Evolutionary conservation across 1,140 invertebrate genomes (phyloP), one percentile per base, ranked within the genome.

Genomic region (Leptinotarsa defecta): DNA sequence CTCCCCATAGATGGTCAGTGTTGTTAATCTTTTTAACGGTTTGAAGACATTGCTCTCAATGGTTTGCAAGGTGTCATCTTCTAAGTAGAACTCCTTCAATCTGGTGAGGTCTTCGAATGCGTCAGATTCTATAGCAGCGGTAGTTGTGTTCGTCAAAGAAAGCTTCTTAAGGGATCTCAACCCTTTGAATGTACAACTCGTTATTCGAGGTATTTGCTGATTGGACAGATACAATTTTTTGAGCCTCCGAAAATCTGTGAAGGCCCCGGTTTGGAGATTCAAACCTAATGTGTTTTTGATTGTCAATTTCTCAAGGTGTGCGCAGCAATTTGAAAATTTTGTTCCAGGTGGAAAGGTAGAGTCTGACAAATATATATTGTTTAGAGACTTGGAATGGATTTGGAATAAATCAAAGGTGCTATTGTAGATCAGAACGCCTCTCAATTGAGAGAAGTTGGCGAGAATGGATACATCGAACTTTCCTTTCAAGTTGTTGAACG

Each of bases 1-100:
- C n/a, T 69, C 34, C 11, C 68, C 34, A 20, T 69, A 69, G 19
- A 69, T 69, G 13, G n/a, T 49, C 27, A 69, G 20, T 20, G 68
- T 3, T 4, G 13, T 69, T 19, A 69, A 69, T 20, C 43, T 8
- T 22, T 1, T 49, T 48, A 49, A 48, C 11, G 68, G 24, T 43
- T 49, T 19, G 4, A 69, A 69, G 17, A 20, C 68, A n/a, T 69
- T 69, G 13, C 3, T 17, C 5, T 69, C n/a, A 13, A 69, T 48
- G 34, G 3, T 3, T 49, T 34, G 17, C 13, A 69, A 17, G 15
- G n/a, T 69, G 17, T 69, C 48, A 69, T 69, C 68, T 49, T 69
- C 15, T 11, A 69, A 15, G 13, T 48, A 69, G 1, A 69, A 48
- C 17, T 69, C 68, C 20, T 49, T 34, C 15, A 69, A 11, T n/a